Base-by-base conservation (phyloP, 2,797 vertebrate species). In the Emys orbicularis region DNA sequence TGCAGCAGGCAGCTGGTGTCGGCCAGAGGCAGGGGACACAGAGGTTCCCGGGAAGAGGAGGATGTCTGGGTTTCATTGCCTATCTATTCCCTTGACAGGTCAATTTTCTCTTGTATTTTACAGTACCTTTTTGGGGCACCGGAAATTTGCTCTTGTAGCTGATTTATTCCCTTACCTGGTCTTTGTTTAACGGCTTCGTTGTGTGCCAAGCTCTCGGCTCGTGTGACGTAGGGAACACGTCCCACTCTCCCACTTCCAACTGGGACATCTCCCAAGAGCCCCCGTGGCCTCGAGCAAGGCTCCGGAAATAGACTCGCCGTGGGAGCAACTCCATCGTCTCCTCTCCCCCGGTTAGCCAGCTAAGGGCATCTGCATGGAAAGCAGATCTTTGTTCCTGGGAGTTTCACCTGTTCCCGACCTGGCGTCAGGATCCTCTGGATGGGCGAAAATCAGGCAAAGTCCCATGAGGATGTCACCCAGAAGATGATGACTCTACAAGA, bases 91-190 rank as follows among this genome's bases (percentile, higher is more conserved):
- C 92, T 86, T 97, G 97, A 96, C 96, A 97, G 97, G 96, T 92
- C 97, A 96, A 96, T 97, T 97, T 97, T 97, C 96, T 95, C 92
- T 31, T 13, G 15, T 91, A 95, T 97, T 97, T 98, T 96, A 97
- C 94, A 95, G 95, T 90, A 86, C 91, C 85, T 95, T 91, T 90
- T 91, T 83, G 37, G 96, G 86, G 92, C 95, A 49, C 88, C 83
- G 87, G 95, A 91, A 95, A 92, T 96, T 96, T 94, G 96, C 94
- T 89, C 88, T 16, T 25, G 56, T 7, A 21, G 92, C 90, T 96
- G 97, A 97, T 97, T 96, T 96, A 97, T 97, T 90, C 65, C 53
- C 76, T 81, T 76, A 97, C 96, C 96, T 95, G 96, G 93, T 87
- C 96, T 97, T 97, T 97, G 96, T 96, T 96, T 89, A 68, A 52